Conservation (phyloP, 2,113 vertebrate species). For the Barbus barbus region DNA sequence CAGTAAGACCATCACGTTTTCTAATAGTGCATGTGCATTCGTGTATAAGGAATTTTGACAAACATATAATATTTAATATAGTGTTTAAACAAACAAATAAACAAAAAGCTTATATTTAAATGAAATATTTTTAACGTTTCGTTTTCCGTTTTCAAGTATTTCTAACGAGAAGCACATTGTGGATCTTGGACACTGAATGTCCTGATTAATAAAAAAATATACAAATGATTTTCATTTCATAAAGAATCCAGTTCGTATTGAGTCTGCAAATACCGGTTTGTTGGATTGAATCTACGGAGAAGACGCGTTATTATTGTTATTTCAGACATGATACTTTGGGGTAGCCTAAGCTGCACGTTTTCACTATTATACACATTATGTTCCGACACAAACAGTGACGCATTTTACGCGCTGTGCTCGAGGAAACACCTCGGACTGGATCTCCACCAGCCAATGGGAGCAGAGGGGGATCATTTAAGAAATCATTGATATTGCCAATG, state of each 20-base stretch:
- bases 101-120: too few relatives aligned
- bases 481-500: conserved; percentile 81
- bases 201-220: too few relatives aligned
- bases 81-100: too few relatives aligned
- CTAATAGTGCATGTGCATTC: background rate
- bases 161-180: too few relatives aligned
- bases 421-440: conserved; percentile 66
- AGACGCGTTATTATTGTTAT: background rate
- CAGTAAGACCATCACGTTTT: background rate
- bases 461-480: conserved; percentile 70
- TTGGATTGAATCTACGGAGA: background rate
- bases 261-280: background rate
- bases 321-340: background rate
- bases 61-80: background rate
- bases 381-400: conserved; percentile 74
- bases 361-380: conserved; percentile 34
- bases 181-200: background rate
- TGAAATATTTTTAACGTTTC: too few relatives aligned
- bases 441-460: conserved; percentile 71
- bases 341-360: background rate
- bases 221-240: background rate
- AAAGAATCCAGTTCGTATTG: background rate
- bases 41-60: background rate
- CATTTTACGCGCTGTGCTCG: conserved; percentile 70
- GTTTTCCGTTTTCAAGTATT: too few relatives aligned